Conservation (phyloP, 2,888 invertebrate species). For the Fragum fragum region DNA sequence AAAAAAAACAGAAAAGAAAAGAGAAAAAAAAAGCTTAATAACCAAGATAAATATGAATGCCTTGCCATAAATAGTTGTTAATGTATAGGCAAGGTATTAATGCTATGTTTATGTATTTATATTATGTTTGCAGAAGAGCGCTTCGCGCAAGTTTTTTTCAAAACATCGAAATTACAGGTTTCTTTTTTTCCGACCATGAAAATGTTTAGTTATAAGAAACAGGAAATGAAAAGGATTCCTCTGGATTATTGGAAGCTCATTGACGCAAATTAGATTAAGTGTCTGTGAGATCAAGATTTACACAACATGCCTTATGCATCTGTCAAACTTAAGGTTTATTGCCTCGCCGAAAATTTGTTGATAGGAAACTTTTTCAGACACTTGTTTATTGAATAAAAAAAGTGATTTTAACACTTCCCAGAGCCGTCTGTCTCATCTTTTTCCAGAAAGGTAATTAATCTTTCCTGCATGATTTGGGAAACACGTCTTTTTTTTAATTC, state of each 20-base stretch:
- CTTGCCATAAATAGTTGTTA: too few species aligned
- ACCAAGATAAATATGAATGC: too few species aligned
- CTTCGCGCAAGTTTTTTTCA: too few species aligned
- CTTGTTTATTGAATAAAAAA: conserved; percentile 10
- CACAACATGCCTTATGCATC: conserved; percentile 32
- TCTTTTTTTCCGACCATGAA: too few species aligned
- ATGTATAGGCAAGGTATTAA: too few species aligned
- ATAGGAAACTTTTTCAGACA: not conserved
- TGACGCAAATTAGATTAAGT: conserved; percentile 31
- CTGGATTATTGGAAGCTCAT: conserved; percentile 28
- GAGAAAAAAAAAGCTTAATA: too few species aligned
- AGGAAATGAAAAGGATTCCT: conserved; percentile 13
- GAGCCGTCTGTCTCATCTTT: not conserved
- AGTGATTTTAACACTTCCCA: conserved; percentile 14
- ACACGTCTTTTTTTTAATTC: not conserved
- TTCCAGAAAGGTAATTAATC: not conserved
- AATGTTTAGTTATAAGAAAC: not conserved
- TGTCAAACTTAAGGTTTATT: conserved; percentile 21
- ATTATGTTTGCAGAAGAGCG: too few species aligned
- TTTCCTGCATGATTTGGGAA: not conserved
- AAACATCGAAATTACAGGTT: too few species aligned
- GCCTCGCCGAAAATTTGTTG: conserved; percentile 11
- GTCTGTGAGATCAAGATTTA: conserved; percentile 30
- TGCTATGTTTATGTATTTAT: too few species aligned
- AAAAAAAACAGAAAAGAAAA: too few species aligned